These are phyloP conservation scores for Corythucha ciliata DNA, from an alignment of 2,888 invertebrate species.

Conservation along the genomic window DNA sequence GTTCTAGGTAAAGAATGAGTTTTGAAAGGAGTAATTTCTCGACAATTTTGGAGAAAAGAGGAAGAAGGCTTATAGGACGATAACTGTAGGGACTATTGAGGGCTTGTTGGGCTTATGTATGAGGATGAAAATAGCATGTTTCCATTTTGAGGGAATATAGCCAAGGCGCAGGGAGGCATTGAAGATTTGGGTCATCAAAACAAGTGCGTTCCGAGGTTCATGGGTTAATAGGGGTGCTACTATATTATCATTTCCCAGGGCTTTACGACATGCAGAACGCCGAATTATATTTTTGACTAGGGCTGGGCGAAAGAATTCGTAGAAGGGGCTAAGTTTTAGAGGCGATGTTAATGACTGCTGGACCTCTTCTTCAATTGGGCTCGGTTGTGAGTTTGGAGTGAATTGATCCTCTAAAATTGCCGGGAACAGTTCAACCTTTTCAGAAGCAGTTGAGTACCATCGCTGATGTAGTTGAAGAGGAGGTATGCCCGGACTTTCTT, in stretches of 20 bases:
- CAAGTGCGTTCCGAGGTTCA: background rate
- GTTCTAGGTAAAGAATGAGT: slow-evolving; percentile 6
- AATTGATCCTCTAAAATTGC: no score
- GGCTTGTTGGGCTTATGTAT: slow-evolving; percentile 6
- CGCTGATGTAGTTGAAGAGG: no score
- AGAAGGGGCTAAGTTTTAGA: no score
- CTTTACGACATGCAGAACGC: background rate
- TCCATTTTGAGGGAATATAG: slow-evolving; percentile 6
- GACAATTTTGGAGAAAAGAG: slow-evolving; percentile 6
- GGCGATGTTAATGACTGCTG: no score
- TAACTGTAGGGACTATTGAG: slow-evolving; percentile 4
- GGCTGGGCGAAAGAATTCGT: no score
- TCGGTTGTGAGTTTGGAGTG: no score
- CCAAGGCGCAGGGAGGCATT: slow-evolving; percentile 14
- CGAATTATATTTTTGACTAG: no score
- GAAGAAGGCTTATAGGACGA: slow-evolving; percentile 10
- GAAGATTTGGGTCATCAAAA: slow-evolving; percentile 10
- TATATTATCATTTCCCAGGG: background rate
- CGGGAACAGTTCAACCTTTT: no score
- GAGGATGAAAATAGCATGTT: slow-evolving; percentile 8
- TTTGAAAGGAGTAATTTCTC: background rate
- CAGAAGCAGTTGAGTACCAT: no score
- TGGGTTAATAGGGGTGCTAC: slow-evolving; percentile 1
- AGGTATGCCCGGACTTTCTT: no score
- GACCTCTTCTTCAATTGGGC: no score